A percentile compares a stretch with the other conserved stretches of the same genome.
Conservation (phyloP, 2,113 vertebrate genomes). For the Circaetus cinerascens region DNA sequence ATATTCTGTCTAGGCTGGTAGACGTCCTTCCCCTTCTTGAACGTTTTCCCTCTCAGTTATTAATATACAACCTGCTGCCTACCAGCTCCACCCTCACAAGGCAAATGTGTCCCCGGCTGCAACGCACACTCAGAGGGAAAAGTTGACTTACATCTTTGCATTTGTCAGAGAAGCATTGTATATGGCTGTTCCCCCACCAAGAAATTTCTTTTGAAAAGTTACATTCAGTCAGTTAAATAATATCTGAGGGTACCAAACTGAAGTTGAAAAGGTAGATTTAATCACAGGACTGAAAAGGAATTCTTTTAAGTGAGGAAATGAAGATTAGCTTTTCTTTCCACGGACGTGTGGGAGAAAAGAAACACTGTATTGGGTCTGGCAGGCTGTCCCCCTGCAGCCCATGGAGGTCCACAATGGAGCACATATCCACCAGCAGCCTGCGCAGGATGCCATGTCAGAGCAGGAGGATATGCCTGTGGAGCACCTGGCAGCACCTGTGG, state of each 20-base stretch:
- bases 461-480: not conserved
- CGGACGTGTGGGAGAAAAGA: accelerated
- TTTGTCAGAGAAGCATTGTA: not conserved
- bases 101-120: not conserved
- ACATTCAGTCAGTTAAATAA: not conserved
- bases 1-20: not conserved
- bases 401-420: accelerated
- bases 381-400: not conserved
- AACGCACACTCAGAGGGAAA: not conserved
- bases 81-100: not conserved
- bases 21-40: not conserved
- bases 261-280: not conserved
- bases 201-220: not conserved
- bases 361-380: not conserved
- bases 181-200: not conserved
- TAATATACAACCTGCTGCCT: not conserved
- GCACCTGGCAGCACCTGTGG: not conserved
- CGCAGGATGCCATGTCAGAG: accelerated
- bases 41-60: not conserved
- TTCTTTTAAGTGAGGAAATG: not conserved
- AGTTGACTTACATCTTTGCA: not conserved
- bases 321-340: not conserved
- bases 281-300: not conserved
- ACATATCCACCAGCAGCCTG: not conserved
- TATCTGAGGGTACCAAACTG: not conserved